Evolutionary conservation across 2,113 vertebrate species (phyloP).

Genomic region (Neodon shergylaensis): DNA sequence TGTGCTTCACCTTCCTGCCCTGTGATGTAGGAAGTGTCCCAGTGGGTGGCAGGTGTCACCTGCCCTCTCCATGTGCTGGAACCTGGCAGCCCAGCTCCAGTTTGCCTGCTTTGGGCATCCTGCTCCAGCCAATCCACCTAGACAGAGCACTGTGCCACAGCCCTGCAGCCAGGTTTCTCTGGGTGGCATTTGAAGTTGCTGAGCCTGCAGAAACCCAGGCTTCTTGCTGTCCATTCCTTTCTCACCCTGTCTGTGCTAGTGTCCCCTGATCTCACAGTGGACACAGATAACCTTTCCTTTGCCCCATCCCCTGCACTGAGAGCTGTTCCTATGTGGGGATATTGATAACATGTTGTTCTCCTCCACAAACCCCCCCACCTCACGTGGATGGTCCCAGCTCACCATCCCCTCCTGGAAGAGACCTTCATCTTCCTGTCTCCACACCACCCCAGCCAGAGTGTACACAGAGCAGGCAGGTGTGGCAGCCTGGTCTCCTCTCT

Average conservation of each 20-base stretch:
- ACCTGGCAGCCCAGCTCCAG: not conserved
- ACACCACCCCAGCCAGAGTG: not conserved
- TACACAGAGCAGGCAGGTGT: not conserved
- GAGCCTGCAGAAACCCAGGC: not conserved
- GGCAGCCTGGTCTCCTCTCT: not conserved
- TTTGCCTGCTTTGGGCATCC: not conserved
- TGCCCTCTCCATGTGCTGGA: not conserved
- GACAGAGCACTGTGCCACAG: not conserved
- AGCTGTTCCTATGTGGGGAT: too few species aligned
- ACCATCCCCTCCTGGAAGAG: not conserved
- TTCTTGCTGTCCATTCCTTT: not conserved
- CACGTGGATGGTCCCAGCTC: not conserved
- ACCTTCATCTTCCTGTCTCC: not conserved
- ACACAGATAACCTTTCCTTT: too few species aligned
- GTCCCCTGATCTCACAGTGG: not conserved
- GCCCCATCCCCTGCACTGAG: not conserved
- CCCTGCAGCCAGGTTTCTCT: not conserved
- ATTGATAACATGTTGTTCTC: not conserved
- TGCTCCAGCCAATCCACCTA: not conserved
- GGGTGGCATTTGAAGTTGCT: not conserved
- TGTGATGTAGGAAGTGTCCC: not conserved
- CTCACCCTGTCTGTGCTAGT: not conserved
- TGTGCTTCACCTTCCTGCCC: not conserved
- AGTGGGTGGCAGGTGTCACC: not conserved
- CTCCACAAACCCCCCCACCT: not conserved